Evolutionary conservation across 2,797 vertebrate genomes (phyloP).

Genomic region (Chiroxiphia lanceolata): DNA sequence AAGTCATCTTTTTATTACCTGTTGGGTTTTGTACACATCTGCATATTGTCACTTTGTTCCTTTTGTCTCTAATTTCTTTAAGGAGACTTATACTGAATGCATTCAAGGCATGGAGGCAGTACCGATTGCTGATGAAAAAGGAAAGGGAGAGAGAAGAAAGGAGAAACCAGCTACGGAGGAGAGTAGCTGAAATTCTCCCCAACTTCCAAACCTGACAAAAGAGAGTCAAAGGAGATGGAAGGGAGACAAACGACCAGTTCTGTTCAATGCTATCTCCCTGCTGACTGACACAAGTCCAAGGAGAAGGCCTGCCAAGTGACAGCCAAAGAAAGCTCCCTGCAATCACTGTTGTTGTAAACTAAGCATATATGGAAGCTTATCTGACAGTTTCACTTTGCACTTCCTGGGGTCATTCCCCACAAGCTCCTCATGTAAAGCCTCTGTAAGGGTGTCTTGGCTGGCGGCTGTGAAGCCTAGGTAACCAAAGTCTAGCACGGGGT

Average conservation of each 20-base stretch:
- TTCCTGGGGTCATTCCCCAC: not conserved
- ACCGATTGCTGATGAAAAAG: slow-evolving; percentile 75
- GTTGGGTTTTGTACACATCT: not conserved
- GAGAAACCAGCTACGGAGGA: slow-evolving; percentile 82
- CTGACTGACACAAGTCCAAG: not conserved
- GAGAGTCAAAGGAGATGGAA: not conserved
- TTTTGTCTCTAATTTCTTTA: not conserved
- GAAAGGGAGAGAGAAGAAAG: slow-evolving; percentile 83
- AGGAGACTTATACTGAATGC: slow-evolving; percentile 76
- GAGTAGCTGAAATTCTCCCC: slow-evolving; percentile 87
- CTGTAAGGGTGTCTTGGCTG: not conserved
- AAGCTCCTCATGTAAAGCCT: not conserved
- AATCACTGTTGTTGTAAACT: not conserved
- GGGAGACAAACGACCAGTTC: not conserved
- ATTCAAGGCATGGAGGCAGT: slow-evolving; percentile 83
- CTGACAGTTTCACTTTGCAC: not conserved
- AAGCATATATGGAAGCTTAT: not conserved
- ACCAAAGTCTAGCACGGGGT: not conserved
- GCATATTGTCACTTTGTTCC: not conserved
- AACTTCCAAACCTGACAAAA: slow-evolving; percentile 78
- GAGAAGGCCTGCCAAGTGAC: not conserved
- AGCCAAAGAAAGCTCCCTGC: not conserved
- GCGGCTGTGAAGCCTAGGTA: not conserved
- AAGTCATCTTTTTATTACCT: not conserved
- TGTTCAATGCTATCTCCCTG: not conserved